phyloP scores from a whole-genome alignment of 2,113 vertebrate species.

The Microtus pennsylvanicus region DNA sequence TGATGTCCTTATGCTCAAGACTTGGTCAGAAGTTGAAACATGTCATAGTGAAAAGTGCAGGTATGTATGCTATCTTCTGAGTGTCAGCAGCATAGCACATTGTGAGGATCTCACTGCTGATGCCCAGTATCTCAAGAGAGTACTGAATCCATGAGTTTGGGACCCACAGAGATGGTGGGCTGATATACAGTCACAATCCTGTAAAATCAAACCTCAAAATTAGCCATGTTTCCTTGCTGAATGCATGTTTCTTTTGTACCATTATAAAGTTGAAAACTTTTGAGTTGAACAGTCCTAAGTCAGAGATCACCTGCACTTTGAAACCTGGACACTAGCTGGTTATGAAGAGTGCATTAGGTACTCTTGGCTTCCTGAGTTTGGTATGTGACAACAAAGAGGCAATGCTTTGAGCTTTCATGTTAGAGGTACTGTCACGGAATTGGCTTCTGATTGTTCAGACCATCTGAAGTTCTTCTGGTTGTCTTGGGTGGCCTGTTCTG shows the following conservation, averaged over 20 bases:
- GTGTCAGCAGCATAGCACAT: not conserved
- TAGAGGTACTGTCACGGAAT: not conserved
- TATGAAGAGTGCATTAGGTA: not conserved
- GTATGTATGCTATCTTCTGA: fast-evolving
- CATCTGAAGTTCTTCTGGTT: not conserved
- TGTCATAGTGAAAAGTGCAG: not conserved
- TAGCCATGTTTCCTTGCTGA: not conserved
- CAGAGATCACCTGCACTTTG: not conserved
- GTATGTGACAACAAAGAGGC: not conserved
- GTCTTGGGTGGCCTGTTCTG: not conserved
- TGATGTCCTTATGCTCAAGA: not conserved
- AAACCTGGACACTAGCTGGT: slow-evolving; percentile 5
- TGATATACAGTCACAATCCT: not conserved
- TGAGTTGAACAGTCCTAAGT: not conserved
- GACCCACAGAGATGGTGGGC: not conserved
- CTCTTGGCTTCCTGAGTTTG: not conserved
- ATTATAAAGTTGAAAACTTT: not conserved
- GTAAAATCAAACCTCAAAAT: not conserved
- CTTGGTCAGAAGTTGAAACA: not conserved
- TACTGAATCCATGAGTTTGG: not conserved
- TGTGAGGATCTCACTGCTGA: not conserved
- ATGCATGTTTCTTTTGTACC: not conserved
- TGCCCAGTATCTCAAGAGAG: not conserved
- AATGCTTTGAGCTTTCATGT: not conserved
- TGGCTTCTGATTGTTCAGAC: not conserved